Conservation (phyloP, 2,113 vertebrate species). For the Callionymus lyra region DNA sequence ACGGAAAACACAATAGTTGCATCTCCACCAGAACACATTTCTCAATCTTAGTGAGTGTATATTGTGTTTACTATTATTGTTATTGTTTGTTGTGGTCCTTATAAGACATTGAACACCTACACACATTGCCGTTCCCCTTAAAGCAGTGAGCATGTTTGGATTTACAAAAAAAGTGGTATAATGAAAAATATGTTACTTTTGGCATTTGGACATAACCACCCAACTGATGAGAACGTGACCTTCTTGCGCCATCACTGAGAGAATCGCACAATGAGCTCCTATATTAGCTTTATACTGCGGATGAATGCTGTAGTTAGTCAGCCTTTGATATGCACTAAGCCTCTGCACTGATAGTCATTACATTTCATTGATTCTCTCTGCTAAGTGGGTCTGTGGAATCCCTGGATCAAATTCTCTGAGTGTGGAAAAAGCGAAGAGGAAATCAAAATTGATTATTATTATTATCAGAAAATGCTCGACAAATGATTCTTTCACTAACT, state of each 20-base stretch:
- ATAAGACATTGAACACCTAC: too few species aligned
- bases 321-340: conserved; percentile 28
- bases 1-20: not conserved
- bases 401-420: conserved; percentile 24
- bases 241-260: too few species aligned
- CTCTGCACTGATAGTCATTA: conserved; percentile 28
- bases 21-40: too few species aligned
- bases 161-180: conserved; percentile 5
- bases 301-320: conserved; percentile 27
- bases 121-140: too few species aligned
- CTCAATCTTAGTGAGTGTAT: too few species aligned
- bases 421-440: conserved; percentile 8
- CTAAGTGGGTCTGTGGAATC: conserved; percentile 20
- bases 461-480: conserved; percentile 21
- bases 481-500: conserved; percentile 1
- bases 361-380: conserved; percentile 35
- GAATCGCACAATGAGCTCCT: conserved; percentile 10
- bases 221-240: conserved; percentile 17
- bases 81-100: too few species aligned
- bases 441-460: conserved; percentile 16
- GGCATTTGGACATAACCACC: conserved; percentile 18
- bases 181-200: conserved; percentile 28
- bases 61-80: too few species aligned
- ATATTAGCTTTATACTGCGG: conserved; percentile 31
- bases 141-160: conserved; percentile 11